These are phyloP conservation scores for Harpagifer antarcticus DNA, from an alignment of 2,797 vertebrate species.

Conservation along the genomic window DNA sequence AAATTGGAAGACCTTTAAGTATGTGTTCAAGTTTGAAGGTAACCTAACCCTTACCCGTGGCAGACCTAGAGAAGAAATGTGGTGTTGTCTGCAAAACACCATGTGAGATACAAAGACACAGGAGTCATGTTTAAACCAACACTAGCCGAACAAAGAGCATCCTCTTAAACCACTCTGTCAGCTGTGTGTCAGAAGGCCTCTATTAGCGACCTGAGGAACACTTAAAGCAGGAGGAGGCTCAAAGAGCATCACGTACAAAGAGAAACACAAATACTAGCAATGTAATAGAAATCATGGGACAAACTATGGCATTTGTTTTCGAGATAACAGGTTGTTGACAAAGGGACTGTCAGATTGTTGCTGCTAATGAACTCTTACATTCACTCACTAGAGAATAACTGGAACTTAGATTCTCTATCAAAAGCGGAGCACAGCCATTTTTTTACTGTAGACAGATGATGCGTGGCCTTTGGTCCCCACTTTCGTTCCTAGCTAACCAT, in stretches of 20 bases:
- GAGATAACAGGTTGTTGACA: too few species aligned
- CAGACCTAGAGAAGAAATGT: not conserved
- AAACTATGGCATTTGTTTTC: too few species aligned
- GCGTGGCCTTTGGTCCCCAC: too few species aligned
- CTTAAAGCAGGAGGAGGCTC: slow-evolving; percentile 46
- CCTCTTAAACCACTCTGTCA: slow-evolving; percentile 70
- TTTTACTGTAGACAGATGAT: too few species aligned
- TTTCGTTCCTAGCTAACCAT: too few species aligned
- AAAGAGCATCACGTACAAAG: slow-evolving; percentile 16
- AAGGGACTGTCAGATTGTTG: too few species aligned
- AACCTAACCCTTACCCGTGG: not conserved
- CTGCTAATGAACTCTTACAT: too few species aligned
- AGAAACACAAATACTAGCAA: not conserved
- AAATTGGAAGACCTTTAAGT: too few species aligned
- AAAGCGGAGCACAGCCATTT: too few species aligned
- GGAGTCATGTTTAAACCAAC: slow-evolving; percentile 34
- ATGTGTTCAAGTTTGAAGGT: not conserved
- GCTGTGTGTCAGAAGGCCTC: slow-evolving; percentile 56
- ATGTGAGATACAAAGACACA: not conserved
- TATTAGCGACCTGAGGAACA: slow-evolving; percentile 22
- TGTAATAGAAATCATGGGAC: not conserved
- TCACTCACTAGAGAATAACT: too few species aligned
- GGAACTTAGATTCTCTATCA: too few species aligned
- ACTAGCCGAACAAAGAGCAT: slow-evolving; percentile 25
- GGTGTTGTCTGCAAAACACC: not conserved